phyloP scores from a whole-genome alignment of 2,113 vertebrate genomes.

The Tachysurus vachellii region DNA sequence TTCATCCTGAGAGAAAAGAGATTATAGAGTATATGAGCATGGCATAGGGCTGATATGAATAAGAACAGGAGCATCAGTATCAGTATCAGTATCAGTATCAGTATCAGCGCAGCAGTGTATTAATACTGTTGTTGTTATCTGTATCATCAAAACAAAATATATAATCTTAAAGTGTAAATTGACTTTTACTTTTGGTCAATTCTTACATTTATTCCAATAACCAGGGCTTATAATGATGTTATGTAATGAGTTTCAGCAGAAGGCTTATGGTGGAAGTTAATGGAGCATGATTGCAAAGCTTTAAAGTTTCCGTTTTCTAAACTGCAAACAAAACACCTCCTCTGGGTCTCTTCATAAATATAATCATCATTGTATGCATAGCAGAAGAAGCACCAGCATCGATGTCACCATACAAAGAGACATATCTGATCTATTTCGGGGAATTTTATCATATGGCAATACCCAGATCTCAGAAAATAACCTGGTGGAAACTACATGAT shows the following conservation, averaged over 20 bases:
- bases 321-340: not conserved
- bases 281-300: not conserved
- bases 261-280: not conserved
- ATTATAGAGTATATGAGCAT: not conserved
- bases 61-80: too few species aligned
- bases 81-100: not conserved
- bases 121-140: not conserved
- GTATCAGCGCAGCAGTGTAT: not conserved
- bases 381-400: not conserved
- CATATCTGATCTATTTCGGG: not conserved
- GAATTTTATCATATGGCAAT: not conserved
- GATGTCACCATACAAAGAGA: not conserved
- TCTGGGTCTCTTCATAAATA: constrained; percentile 18
- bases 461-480: not conserved
- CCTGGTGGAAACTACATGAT: not conserved
- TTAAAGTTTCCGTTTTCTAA: constrained; percentile 3
- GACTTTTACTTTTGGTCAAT: not conserved
- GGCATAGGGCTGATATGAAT: not conserved
- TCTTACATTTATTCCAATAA: not conserved
- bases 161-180: not conserved
- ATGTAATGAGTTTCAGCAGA: not conserved
- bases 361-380: constrained; percentile 8
- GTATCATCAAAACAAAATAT: not conserved
- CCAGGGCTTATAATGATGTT: not conserved
- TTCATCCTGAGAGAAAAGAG: too few species aligned